phyloP scores from a whole-genome alignment of 2,797 vertebrate genomes.

The Pogoniulus pusillus region DNA sequence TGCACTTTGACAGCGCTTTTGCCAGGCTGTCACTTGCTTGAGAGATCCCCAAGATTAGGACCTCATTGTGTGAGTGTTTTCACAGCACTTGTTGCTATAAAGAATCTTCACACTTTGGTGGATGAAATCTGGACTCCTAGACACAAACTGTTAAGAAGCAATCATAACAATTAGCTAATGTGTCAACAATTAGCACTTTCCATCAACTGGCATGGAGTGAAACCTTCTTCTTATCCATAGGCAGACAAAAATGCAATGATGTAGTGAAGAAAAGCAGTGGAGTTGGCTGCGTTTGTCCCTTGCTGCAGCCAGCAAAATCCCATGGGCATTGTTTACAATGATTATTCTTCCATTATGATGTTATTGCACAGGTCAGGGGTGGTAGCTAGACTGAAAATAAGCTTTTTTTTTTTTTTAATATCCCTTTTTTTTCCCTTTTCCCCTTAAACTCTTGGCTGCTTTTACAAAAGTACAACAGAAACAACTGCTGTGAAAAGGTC shows the following conservation, averaged over 20 bases:
- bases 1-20: constrained; percentile 74
- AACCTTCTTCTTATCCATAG: constrained; percentile 82
- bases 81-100: constrained; percentile 80
- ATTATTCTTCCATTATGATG: constrained; percentile 85
- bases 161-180: constrained; percentile 89
- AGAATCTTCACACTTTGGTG: constrained; percentile 82
- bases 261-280: constrained; percentile 81
- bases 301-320: constrained; percentile 74
- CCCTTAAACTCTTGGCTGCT: constrained; percentile 64
- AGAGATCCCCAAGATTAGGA: constrained; percentile 80
- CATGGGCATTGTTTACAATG: constrained; percentile 80
- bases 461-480: constrained; percentile 72
- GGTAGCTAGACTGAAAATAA: constrained; percentile 77
- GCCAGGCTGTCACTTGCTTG: constrained; percentile 77
- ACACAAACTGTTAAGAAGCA: constrained; percentile 84
- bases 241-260: constrained; percentile 82
- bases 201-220: constrained; percentile 81
- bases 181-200: constrained; percentile 86
- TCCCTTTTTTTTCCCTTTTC: neutral
- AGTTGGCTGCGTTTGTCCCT: constrained; percentile 70
- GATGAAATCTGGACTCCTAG: constrained; percentile 83
- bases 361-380: constrained; percentile 78
- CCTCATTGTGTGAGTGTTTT: constrained; percentile 84
- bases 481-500: constrained; percentile 73
- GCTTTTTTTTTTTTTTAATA: neutral